Percentiles rank a stretch among this genome's conserved stretches.
These are phyloP conservation scores for Anabas testudineus DNA, from an alignment of 2,797 vertebrate genomes.

Conservation along the genomic window DNA sequence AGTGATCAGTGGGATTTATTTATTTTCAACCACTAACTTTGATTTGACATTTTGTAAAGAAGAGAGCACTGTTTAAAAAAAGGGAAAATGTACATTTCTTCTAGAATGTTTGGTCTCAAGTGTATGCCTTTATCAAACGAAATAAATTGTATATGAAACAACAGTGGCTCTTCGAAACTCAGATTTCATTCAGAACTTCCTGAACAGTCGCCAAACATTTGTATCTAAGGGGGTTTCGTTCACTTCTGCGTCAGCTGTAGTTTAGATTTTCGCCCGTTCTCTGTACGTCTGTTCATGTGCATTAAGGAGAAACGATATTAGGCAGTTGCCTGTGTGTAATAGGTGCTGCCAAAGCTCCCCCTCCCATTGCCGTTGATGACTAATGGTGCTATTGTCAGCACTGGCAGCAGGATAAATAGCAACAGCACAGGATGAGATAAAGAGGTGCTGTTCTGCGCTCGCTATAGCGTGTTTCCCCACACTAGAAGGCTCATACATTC, in stretches of 20 bases:
- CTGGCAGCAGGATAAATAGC: conserved; percentile 85
- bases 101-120: conserved; percentile 81
- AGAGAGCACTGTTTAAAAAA: conserved; percentile 59
- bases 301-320: conserved; percentile 55
- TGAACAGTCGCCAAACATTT: neutral
- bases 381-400: conserved; percentile 80
- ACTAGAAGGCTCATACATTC: conserved; percentile 56
- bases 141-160: conserved; percentile 82
- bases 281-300: conserved; percentile 35
- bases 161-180: neutral
- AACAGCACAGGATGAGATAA: conserved; percentile 77
- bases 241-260: conserved; percentile 12
- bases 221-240: conserved; percentile 2
- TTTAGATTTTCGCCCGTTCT: conserved; percentile 29
- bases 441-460: conserved; percentile 53
- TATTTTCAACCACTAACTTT: conserved; percentile 55
- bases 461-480: conserved; percentile 49
- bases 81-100: conserved; percentile 77
- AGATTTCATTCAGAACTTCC: neutral
- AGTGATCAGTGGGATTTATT: conserved; percentile 20
- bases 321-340: conserved; percentile 63
- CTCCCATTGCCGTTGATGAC: conserved; percentile 71
- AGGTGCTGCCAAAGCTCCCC: conserved; percentile 60
- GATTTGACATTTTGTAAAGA: conserved; percentile 78
- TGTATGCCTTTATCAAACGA: conserved; percentile 85